Evolutionary conservation across 1,140 invertebrate genomes (phyloP), one percentile per base, ranked within the genome.

Genomic region (Achroia grisella): DNA sequence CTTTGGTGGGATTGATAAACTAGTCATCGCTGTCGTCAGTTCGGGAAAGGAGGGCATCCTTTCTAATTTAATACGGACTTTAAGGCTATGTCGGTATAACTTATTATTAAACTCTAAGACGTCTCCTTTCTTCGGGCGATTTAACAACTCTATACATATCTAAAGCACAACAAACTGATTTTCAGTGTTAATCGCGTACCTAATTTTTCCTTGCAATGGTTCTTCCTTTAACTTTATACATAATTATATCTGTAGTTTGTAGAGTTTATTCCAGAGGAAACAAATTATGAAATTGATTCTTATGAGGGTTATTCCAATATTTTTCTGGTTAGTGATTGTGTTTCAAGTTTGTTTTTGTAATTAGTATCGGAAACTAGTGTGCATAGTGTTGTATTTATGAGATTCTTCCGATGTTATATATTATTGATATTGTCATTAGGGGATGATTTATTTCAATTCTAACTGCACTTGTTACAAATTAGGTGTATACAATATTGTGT

Each of bases 291-390:
- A 54, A 56, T 58, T 50, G 34, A 67, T 61, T 70, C 68, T 70
- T 66, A 70, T 70, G 62, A 70, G 52, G 58, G 52, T 64, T 61
- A 72, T 71, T 68, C 66, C 63, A 65, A 68, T 62, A 31, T 59
- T 55, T 23, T 56, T 65, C 60, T 61, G 66, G 71, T 75, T 75
- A 75, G 71, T 72, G 66, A 72, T 54, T 45, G 44, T 36, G 39
- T 50, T 61, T 48, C 31, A 34, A 34, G 33, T 48, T 46, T 45
- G 29, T 48, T 45, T 42, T 28, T 37, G 23, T 52, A 27, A 34
- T 39, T 23, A 23, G 2, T 23, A 6, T 23, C 17, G 17, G 6
- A 6, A 23, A 23, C 17, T 23, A 23, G 17, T 23, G 17, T 23
- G 17, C 17, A 23, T 23, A 23, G 17, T 23, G 6, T 23, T 23